Percentiles rank a stretch among this genome's conserved stretches.
Conservation (phyloP, 2,888 invertebrate species). For the Prenolepis imparis region DNA sequence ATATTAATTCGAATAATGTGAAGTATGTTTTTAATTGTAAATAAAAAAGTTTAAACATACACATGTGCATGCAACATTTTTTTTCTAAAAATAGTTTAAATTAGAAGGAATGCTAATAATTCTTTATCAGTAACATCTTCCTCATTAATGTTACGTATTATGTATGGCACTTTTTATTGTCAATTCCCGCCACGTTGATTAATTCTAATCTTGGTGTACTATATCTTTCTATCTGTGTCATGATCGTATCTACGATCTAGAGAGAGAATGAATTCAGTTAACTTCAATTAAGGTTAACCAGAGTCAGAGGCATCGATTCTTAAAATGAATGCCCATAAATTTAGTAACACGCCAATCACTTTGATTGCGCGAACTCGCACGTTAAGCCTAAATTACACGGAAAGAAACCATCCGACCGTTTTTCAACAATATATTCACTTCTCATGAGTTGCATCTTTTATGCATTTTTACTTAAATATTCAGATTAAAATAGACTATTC, state of each 20-base stretch:
- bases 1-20: background rate
- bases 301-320: constrained; percentile 35
- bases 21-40: background rate
- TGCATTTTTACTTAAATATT: background rate
- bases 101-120: background rate
- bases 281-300: constrained; percentile 50
- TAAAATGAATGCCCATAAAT: constrained; percentile 16
- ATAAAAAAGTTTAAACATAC: constrained; percentile 1
- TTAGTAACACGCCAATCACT: constrained; percentile 18
- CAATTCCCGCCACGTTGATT: constrained; percentile 22
- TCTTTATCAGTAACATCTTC: background rate
- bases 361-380: background rate
- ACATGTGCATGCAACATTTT: background rate
- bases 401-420: background rate
- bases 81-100: background rate
- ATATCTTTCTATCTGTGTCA: constrained; percentile 47
- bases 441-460: background rate
- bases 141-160: background rate
- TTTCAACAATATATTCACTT: background rate
- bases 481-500: background rate
- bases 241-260: constrained; percentile 35
- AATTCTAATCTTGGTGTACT: constrained; percentile 21
- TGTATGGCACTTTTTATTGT: constrained; percentile 23
- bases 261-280: constrained; percentile 45
- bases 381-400: constrained; percentile 3